phyloP scores from a whole-genome alignment of 2,797 vertebrate species.

The Phrynocephalus guinanensis region DNA sequence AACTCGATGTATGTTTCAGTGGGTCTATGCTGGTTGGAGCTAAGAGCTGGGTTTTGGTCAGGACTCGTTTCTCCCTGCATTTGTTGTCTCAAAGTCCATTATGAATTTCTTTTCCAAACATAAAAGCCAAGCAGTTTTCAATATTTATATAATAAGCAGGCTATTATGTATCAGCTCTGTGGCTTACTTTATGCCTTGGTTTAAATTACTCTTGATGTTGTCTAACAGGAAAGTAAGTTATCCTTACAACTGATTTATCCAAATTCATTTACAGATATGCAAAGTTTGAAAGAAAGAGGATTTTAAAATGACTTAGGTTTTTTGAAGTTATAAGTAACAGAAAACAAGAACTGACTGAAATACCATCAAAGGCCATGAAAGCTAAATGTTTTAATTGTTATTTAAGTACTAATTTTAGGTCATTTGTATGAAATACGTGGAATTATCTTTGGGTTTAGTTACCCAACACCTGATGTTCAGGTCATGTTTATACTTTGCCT shows the following conservation, averaged over 20 bases:
- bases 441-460: not conserved
- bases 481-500: not conserved
- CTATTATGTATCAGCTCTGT: not conserved
- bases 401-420: not conserved
- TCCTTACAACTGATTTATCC: not conserved
- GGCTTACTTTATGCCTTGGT: not conserved
- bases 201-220: not conserved
- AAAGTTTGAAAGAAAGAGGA: not conserved
- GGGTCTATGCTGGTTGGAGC: too few relatives aligned
- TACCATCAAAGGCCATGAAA: not conserved
- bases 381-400: not conserved
- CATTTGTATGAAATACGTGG: not conserved
- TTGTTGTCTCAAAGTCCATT: not conserved
- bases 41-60: not conserved
- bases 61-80: not conserved
- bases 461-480: conserved; percentile 7
- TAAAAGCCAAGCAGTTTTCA: not conserved
- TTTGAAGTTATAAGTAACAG: fast-evolving
- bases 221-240: not conserved
- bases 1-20: too few relatives aligned
- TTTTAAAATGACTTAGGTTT: conserved; percentile 3
- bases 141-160: conserved; percentile 5
- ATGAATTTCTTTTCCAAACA: not conserved
- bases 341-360: not conserved
- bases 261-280: not conserved